Evolutionary conservation across 1,140 invertebrate genomes (phyloP).

Genomic region (Aphaenogaster floridana): DNA sequence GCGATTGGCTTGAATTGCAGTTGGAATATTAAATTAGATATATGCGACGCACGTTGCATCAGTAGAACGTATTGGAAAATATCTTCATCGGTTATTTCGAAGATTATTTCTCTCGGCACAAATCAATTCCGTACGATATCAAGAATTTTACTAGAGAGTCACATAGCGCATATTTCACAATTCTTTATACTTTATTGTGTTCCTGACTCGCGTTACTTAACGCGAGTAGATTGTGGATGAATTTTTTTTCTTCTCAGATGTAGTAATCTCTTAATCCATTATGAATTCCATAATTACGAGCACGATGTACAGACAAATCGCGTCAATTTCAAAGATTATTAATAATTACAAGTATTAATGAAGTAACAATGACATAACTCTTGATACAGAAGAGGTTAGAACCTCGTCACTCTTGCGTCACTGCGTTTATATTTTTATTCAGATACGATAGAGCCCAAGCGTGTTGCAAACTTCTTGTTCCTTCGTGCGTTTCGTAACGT

Average conservation of each 20-base stretch:
- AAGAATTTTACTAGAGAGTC: slow-evolving; percentile 33
- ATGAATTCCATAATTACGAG: not conserved
- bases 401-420: slow-evolving; percentile 34
- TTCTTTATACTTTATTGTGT: not conserved
- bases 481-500: slow-evolving; percentile 45
- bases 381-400: slow-evolving; percentile 14
- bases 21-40: slow-evolving; percentile 1
- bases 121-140: slow-evolving; percentile 12
- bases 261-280: slow-evolving; percentile 4
- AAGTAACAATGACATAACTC: slow-evolving; percentile 20
- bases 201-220: slow-evolving; percentile 23
- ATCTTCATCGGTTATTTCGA: not conserved
- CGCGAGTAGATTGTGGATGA: slow-evolving; percentile 6
- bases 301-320: not conserved
- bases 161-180: slow-evolving; percentile 18
- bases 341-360: slow-evolving; percentile 44
- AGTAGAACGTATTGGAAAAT: not conserved
- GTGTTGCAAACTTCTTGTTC: slow-evolving; percentile 47
- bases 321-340: slow-evolving; percentile 12
- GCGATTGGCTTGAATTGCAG: not conserved
- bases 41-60: not conserved
- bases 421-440: slow-evolving; percentile 48
- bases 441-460: not conserved
- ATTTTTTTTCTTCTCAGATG: not conserved
- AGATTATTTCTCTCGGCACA: not conserved